A percentile compares a stretch with the other conserved stretches of the same genome.
phyloP scores from a whole-genome alignment of 2,113 vertebrate species.

The Arothron firmamentum region DNA sequence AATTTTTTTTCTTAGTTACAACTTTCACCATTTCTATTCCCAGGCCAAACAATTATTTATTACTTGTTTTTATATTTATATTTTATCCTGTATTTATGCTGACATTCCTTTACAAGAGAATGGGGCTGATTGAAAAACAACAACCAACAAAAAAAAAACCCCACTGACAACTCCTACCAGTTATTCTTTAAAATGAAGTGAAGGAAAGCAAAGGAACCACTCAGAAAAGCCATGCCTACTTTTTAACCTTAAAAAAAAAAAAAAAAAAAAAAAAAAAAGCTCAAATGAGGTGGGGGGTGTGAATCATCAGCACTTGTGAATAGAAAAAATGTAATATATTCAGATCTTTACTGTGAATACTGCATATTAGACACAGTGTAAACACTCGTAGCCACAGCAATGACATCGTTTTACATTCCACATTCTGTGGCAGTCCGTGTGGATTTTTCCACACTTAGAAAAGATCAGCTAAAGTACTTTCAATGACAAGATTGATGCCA shows the following conservation, averaged over 20 bases:
- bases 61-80: conserved; percentile 62
- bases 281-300: conserved; percentile 24
- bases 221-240: conserved; percentile 38
- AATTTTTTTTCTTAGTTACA: conserved; percentile 28
- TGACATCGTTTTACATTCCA: not conserved
- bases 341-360: conserved; percentile 71
- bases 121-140: conserved; percentile 40
- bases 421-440: not conserved
- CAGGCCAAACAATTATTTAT: conserved; percentile 70
- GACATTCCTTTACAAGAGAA: conserved; percentile 71
- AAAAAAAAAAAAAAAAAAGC: not conserved
- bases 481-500: not conserved
- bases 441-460: not conserved
- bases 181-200: conserved; percentile 47
- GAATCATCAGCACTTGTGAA: conserved; percentile 68
- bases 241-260: not conserved
- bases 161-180: conserved; percentile 29
- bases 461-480: not conserved
- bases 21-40: conserved; percentile 41
- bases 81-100: conserved; percentile 72
- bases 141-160: conserved; percentile 29
- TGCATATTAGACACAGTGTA: conserved; percentile 30
- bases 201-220: conserved; percentile 45
- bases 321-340: conserved; percentile 70
- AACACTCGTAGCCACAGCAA: not conserved